phyloP scores from a whole-genome alignment of 1,140 invertebrate species.

The Mya arenaria region DNA sequence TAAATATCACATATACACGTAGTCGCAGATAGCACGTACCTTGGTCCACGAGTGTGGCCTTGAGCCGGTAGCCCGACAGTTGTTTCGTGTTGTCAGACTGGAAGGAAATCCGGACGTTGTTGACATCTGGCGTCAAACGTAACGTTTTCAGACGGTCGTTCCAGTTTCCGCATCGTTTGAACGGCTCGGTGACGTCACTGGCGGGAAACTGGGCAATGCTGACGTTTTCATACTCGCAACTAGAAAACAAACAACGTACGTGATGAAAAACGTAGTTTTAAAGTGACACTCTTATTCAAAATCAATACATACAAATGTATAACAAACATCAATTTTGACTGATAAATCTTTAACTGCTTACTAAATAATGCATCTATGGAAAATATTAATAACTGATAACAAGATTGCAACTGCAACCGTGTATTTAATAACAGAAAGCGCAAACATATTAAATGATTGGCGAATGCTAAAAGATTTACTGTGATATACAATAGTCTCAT shows the following conservation, averaged over 20 bases:
- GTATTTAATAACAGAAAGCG: no score
- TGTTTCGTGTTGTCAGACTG: conserved; percentile 41
- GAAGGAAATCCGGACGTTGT: conserved; percentile 26
- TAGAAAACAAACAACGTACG: conserved; percentile 12
- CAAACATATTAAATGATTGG: no score
- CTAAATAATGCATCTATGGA: no score
- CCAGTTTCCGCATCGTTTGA: conserved; percentile 36
- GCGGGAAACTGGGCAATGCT: not conserved
- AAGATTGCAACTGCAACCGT: no score
- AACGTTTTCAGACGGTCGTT: conserved; percentile 33
- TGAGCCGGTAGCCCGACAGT: conserved; percentile 4
- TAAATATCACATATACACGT: not conserved
- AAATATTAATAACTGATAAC: no score
- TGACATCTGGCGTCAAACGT: conserved; percentile 5
- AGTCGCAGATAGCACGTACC: not conserved
- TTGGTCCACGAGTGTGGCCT: not conserved
- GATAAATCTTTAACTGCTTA: no score
- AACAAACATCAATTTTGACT: no score
- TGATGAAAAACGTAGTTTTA: no score
- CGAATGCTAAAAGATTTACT: no score
- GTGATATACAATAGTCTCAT: no score
- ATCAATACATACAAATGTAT: no score
- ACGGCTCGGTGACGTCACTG: not conserved
- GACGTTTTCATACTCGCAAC: conserved; percentile 47
- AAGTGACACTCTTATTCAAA: no score